A percentile compares a stretch with the other conserved stretches of the same genome.
phyloP scores from a whole-genome alignment of 2,888 invertebrate species.

The Tetragonula carbonaria region DNA sequence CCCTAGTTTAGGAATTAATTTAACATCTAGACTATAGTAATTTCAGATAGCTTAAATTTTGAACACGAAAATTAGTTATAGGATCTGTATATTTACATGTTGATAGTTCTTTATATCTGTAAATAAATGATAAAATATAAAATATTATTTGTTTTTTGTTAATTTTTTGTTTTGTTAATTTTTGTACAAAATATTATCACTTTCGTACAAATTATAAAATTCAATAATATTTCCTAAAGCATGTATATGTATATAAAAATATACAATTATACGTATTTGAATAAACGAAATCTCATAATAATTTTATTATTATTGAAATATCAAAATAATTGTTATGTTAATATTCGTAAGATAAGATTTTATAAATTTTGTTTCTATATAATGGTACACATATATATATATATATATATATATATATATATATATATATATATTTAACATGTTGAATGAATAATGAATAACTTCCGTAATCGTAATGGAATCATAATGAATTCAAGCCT shows the following conservation, averaged over 20 bases:
- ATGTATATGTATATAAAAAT: neutral
- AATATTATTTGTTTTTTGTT: neutral
- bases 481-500: conserved; percentile 51
- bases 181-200: neutral
- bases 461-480: conserved; percentile 28
- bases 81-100: neutral
- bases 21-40: too few species aligned
- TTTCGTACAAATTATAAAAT: neutral
- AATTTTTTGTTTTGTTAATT: neutral
- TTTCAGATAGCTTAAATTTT: neutral
- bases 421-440: conserved; percentile 3
- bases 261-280: neutral
- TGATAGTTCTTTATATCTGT: neutral
- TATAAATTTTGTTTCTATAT: conserved; percentile 1
- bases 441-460: conserved; percentile 5
- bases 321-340: neutral
- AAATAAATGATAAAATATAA: conserved; percentile 7
- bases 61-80: neutral
- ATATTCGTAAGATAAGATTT: neutral
- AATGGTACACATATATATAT: neutral
- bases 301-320: neutral
- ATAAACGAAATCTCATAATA: neutral
- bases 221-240: neutral
- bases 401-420: too few species aligned
- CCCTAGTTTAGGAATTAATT: neutral